Evolutionary conservation across 2,113 vertebrate genomes (phyloP).

Genomic region (Cyanistes caeruleus): DNA sequence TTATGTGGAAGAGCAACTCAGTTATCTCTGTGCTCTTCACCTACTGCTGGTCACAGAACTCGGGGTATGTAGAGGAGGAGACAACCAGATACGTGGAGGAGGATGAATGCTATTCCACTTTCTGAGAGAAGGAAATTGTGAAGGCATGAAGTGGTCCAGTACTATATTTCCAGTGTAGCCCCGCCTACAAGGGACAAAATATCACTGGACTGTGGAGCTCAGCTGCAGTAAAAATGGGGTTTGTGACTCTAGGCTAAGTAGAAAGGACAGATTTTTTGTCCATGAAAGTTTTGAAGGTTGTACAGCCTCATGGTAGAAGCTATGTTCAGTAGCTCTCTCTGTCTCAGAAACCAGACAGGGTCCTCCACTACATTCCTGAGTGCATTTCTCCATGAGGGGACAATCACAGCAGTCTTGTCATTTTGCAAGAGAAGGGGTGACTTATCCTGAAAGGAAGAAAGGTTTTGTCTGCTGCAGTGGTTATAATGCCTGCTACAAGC

Average conservation of each 20-base stretch:
- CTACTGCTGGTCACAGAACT: not conserved
- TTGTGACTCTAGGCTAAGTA: not conserved
- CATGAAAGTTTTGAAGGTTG: not conserved
- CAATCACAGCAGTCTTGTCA: not conserved
- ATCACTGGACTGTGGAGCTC: not conserved
- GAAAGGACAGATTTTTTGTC: not conserved
- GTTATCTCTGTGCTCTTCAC: not conserved
- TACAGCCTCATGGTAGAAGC: not conserved
- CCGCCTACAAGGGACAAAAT: not conserved
- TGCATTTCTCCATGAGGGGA: not conserved
- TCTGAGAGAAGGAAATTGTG: not conserved
- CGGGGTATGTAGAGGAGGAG: not conserved
- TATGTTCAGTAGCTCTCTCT: not conserved
- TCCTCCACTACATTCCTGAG: not conserved
- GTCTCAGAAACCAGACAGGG: not conserved
- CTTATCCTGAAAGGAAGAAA: not conserved
- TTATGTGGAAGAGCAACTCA: not conserved
- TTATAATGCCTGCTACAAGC: not conserved
- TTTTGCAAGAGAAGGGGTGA: not conserved
- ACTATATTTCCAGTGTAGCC: not conserved
- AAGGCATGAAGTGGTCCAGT: not conserved
- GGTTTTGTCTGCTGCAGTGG: not conserved
- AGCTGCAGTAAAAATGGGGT: not conserved
- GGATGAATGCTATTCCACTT: not conserved
- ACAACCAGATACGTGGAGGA: not conserved